phyloP scores from a whole-genome alignment of 1,140 invertebrate species.

The Araneus ventricosus region DNA sequence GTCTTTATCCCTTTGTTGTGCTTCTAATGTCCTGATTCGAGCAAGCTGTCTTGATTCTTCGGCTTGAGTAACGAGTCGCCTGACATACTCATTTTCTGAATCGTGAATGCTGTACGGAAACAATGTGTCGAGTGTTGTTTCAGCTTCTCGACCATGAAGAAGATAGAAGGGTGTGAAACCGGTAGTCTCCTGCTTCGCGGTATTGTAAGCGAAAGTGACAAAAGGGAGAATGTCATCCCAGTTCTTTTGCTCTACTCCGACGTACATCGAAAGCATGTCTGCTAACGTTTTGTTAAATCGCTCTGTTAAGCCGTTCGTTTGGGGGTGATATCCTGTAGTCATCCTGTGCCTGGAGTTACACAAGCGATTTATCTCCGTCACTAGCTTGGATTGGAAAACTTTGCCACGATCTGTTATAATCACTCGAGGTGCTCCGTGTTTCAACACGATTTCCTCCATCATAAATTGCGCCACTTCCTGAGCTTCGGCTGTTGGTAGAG shows the following conservation, averaged over 20 bases:
- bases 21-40: no score
- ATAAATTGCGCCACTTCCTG: slow-evolving; percentile 76
- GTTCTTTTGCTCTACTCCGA: neutral
- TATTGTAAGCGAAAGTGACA: neutral
- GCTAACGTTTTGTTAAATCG: neutral
- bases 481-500: neutral
- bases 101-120: no score
- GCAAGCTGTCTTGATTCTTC: no score
- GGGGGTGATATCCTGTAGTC: no score
- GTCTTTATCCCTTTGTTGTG: no score
- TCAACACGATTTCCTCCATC: slow-evolving; percentile 71
- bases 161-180: neutral
- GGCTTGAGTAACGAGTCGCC: no score
- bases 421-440: slow-evolving; percentile 68
- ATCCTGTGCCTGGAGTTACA: no score
- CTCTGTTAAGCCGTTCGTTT: neutral
- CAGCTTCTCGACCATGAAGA: neutral
- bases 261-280: neutral
- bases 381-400: neutral
- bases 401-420: slow-evolving; percentile 76
- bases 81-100: no score
- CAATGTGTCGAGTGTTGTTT: neutral
- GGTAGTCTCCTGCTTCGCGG: neutral
- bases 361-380: no score
- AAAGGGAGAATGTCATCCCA: neutral